A percentile compares a stretch with the other conserved stretches of the same genome.
These are phyloP conservation scores for Limnephilus rhombicus DNA, from an alignment of 2,888 invertebrate genomes.

Conservation along the genomic window DNA sequence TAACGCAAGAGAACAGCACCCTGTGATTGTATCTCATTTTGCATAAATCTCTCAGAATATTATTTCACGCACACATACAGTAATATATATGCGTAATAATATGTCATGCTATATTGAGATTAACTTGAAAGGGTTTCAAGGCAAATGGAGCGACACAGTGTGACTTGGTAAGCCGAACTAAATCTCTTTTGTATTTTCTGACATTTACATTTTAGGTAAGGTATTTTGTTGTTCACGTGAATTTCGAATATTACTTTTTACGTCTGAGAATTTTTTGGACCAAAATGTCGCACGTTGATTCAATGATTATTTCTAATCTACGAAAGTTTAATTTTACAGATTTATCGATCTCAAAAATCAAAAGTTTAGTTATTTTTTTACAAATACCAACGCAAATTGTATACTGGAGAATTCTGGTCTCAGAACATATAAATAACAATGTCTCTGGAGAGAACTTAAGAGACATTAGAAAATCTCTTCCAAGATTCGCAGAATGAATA, in stretches of 20 bases:
- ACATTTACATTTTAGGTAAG: neutral
- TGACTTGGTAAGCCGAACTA: neutral
- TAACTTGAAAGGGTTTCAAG: neutral
- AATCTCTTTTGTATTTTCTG: neutral
- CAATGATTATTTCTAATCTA: too few species aligned
- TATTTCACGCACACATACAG: neutral
- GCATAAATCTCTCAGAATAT: neutral
- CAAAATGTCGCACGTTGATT: neutral
- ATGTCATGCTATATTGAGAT: neutral
- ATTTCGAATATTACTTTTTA: neutral
- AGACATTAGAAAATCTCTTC: too few species aligned
- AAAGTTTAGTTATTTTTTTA: too few species aligned
- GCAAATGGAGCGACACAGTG: neutral
- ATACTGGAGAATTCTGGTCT: too few species aligned
- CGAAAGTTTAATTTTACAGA: neutral
- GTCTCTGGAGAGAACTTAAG: too few species aligned
- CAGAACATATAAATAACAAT: too few species aligned
- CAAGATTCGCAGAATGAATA: too few species aligned
- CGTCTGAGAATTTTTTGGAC: neutral
- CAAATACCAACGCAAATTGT: too few species aligned
- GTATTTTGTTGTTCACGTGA: neutral
- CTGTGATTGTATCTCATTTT: neutral
- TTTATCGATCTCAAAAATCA: too few species aligned
- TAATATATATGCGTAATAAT: neutral
- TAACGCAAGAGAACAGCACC: neutral